phyloP scores from a whole-genome alignment of 2,888 invertebrate species.

The Scaptomyza reducta region DNA sequence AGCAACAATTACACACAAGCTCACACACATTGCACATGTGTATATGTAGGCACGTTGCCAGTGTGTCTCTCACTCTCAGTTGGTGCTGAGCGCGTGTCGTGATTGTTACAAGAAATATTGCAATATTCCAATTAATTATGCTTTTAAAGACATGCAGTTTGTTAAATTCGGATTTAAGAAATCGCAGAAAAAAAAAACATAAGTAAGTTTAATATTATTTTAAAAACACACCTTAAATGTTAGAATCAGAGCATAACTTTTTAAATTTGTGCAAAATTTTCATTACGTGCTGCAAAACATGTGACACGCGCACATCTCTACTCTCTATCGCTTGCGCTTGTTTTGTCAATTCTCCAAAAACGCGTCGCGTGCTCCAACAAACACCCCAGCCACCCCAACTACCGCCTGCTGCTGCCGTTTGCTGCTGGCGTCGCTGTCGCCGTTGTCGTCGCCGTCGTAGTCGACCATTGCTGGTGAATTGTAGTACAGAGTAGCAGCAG shows the following conservation, averaged over 20 bases:
- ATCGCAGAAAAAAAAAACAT: not conserved
- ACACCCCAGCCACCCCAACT: slow-evolving; percentile 49
- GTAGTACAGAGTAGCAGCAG: slow-evolving; percentile 65
- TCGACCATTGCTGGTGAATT: slow-evolving; percentile 53
- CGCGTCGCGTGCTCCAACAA: slow-evolving; percentile 70
- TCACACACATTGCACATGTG: slow-evolving; percentile 8
- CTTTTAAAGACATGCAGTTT: not conserved
- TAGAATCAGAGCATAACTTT: no score
- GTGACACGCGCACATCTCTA: slow-evolving; percentile 3
- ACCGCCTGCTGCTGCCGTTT: slow-evolving; percentile 37
- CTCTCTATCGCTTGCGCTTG: slow-evolving; percentile 63
- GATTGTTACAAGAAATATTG: not conserved
- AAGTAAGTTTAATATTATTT: not conserved
- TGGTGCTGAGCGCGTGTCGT: slow-evolving; percentile 2
- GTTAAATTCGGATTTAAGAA: not conserved
- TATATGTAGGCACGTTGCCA: slow-evolving; percentile 33
- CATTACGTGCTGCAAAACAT: not conserved
- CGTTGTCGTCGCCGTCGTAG: slow-evolving; percentile 19
- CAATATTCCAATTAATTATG: not conserved
- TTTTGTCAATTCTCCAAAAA: slow-evolving; percentile 76
- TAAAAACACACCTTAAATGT: not conserved
- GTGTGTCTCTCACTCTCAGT: slow-evolving; percentile 15
- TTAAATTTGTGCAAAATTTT: not conserved
- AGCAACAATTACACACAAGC: slow-evolving; percentile 53
- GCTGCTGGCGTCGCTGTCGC: slow-evolving; percentile 23